phyloP scores from a whole-genome alignment of 2,888 invertebrate genomes.

The Apamea crenata region DNA sequence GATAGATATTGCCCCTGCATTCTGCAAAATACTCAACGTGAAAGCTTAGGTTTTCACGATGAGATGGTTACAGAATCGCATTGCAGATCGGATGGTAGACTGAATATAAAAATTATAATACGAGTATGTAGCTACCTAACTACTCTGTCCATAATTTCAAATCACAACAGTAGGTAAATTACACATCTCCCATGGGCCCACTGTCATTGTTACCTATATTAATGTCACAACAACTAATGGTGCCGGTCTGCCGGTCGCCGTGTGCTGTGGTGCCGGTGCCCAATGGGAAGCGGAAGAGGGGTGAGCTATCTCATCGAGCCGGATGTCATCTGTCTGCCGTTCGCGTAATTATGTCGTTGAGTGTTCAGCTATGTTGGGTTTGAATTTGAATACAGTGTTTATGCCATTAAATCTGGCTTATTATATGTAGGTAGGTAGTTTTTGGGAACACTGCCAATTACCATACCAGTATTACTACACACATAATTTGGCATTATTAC shows the following conservation, averaged over 20 bases:
- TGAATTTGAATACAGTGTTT: constrained; percentile 11
- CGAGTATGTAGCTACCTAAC: not conserved
- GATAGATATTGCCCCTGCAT: too few species aligned
- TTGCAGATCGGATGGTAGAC: too few species aligned
- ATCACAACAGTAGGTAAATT: constrained; percentile 23
- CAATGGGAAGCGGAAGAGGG: constrained; percentile 69
- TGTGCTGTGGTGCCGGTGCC: constrained; percentile 32
- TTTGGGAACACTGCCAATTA: not conserved
- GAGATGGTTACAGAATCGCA: too few species aligned
- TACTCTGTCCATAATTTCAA: constrained; percentile 10
- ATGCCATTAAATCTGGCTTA: constrained; percentile 17
- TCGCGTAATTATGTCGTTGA: constrained; percentile 49
- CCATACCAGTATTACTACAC: not conserved
- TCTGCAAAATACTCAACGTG: too few species aligned
- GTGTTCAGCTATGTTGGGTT: constrained; percentile 11
- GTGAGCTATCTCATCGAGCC: constrained; percentile 65
- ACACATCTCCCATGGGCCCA: constrained; percentile 9
- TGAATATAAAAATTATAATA: not conserved
- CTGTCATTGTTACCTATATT: constrained; percentile 50
- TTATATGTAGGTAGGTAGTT: not conserved
- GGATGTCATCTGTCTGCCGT: constrained; percentile 64
- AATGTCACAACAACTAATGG: constrained; percentile 58
- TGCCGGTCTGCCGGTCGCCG: constrained; percentile 45
- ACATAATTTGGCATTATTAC: too few species aligned
- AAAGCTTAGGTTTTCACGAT: too few species aligned